Base-by-base conservation (phyloP, 2,797 vertebrate species). In the Oophaga sylvatica region DNA sequence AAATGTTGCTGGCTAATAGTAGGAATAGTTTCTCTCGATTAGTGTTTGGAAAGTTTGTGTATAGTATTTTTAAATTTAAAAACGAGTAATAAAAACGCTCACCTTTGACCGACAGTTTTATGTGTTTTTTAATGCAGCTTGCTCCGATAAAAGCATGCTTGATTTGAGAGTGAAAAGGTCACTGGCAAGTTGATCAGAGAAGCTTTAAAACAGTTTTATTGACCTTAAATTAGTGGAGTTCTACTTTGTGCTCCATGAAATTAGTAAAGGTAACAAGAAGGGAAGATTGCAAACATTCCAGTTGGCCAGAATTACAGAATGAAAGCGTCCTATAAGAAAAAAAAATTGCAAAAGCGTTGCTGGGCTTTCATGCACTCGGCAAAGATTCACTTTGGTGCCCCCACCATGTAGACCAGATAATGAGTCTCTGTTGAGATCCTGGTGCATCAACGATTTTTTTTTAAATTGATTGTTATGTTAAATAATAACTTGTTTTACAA, bases 161-260 rank as follows among this genome's bases (percentile, higher is more conserved):
- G 92, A 93, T 92, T 92, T 80, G 70, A 89, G 91, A 93, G 92
- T 92, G 92, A 93, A 93, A 92, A 93, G 92, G 93, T 94, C 94
- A 93, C 80, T 89, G 78, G 90, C 31, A 90, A 91, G 89, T 91
- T 93, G 90, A 90, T 94, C 93, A 89, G 82, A 82, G 92, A 93
- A 91, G 92, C 90, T 93, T 94, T 93, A 94, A 94, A 93, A 93
- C 91, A 92, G 92, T 94, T 87, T 92, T 93, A 91, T 93, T 95
- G 94, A 95, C 93, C 93, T 93, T 92, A 90, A 94, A 95, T 95
- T 93, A 93, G 93, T 91, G 91, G 88, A 92, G 81, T 82, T 92
- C 84, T 86, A 62, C 62, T 70, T 82, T 78, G 80, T n/a, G 84
- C 57, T 71, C 80, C 41, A 75, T 79, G 84, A 89, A 89, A 86